A percentile compares a stretch with the other conserved stretches of the same genome.
Evolutionary conservation across 2,797 vertebrate genomes (phyloP).

Genomic region (Thalassophryne amazonica): DNA sequence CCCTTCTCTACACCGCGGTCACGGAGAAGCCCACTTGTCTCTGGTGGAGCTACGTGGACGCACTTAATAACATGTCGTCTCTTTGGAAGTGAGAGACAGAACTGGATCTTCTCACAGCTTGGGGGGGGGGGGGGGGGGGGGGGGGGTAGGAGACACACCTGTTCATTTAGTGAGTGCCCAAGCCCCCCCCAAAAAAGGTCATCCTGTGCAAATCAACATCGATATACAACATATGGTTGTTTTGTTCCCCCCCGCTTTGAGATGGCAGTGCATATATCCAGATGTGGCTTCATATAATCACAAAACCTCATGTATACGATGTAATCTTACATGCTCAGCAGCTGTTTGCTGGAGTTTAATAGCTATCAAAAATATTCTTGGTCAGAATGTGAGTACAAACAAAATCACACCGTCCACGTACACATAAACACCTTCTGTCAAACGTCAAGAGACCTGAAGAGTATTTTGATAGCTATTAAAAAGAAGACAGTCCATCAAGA

Average conservation of each 20-base stretch:
- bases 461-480: slow-evolving; percentile 82
- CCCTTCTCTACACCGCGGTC: background rate
- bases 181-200: no score
- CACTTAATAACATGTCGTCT: slow-evolving; percentile 43
- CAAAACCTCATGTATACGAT: no score
- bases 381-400: slow-evolving; percentile 40
- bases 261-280: slow-evolving; percentile 47
- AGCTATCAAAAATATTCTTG: slow-evolving; percentile 75
- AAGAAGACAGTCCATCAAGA: slow-evolving; percentile 62
- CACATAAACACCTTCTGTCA: slow-evolving; percentile 62
- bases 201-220: slow-evolving; percentile 64
- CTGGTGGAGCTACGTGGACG: slow-evolving; percentile 43
- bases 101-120: slow-evolving; percentile 63
- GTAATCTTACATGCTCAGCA: no score
- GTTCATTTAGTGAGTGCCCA: slow-evolving; percentile 46
- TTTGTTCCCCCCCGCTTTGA: slow-evolving; percentile 27
- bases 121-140: slow-evolving; percentile 32
- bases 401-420: slow-evolving; percentile 52
- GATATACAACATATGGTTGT: slow-evolving; percentile 31
- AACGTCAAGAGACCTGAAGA: slow-evolving; percentile 41
- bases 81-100: slow-evolving; percentile 65
- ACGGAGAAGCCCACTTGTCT: slow-evolving; percentile 38
- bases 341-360: slow-evolving; percentile 67
- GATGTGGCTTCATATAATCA: no score
- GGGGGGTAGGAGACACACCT: slow-evolving; percentile 49